Conservation (phyloP, 2,797 vertebrate genomes). For the Spatula versicolor region DNA sequence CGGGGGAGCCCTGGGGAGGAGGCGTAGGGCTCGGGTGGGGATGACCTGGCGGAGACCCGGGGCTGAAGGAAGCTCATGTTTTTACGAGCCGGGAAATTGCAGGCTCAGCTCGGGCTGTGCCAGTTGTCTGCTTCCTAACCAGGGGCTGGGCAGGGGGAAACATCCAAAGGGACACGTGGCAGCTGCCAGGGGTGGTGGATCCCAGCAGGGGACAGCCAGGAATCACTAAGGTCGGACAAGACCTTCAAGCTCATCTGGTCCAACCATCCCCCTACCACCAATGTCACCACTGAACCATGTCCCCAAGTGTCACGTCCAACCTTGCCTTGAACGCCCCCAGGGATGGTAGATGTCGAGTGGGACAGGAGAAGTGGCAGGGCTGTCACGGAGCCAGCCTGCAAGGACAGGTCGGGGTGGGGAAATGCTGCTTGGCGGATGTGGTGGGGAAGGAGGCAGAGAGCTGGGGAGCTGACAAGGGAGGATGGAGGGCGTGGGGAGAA, state of each 20-base stretch:
- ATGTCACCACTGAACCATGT: too few relatives aligned
- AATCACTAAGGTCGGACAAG: too few relatives aligned
- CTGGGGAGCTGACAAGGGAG: not conserved
- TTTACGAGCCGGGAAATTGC: constrained; percentile 70
- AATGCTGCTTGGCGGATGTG: too few relatives aligned
- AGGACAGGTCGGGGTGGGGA: not conserved
- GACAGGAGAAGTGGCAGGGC: too few relatives aligned
- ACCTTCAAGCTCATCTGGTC: too few relatives aligned
- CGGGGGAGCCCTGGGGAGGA: not conserved
- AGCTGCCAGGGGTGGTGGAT: not conserved
- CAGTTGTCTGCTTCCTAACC: not conserved
- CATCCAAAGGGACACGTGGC: rapidly evolving
- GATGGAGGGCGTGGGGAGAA: not conserved
- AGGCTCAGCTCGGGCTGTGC: constrained; percentile 32
- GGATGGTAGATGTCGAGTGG: too few relatives aligned
- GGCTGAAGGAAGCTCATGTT: constrained; percentile 58
- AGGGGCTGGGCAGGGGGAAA: not conserved
- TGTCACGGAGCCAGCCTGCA: too few relatives aligned
- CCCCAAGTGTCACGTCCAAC: too few relatives aligned
- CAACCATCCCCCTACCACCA: too few relatives aligned
- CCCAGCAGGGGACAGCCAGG: rapidly evolving
- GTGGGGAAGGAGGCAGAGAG: not conserved
- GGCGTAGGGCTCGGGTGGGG: not conserved
- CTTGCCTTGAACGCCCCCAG: too few relatives aligned
- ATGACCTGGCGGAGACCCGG: constrained; percentile 35